Percentiles rank a stretch among this genome's conserved stretches.
These are phyloP conservation scores for Chelonoidis abingdonii DNA, from an alignment of 2,113 vertebrate species.

Conservation along the genomic window DNA sequence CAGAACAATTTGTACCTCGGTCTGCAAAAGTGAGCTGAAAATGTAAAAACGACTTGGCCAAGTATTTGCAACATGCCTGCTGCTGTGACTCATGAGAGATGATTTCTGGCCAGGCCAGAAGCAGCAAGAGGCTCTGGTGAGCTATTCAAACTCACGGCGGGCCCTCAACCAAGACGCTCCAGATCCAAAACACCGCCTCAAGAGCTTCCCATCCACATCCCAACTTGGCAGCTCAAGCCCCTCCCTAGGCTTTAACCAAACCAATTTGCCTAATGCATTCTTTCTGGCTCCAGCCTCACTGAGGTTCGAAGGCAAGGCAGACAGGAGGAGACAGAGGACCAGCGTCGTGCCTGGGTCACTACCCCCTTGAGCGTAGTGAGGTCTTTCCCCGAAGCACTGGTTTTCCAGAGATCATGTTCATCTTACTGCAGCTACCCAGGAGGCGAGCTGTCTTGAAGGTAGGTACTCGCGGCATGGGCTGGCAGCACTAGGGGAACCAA, in stretches of 20 bases:
- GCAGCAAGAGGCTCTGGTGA: background rate
- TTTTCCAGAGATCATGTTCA: background rate
- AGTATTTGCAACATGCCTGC: background rate
- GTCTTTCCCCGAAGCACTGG: background rate
- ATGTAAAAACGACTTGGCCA: background rate
- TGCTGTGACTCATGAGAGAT: background rate
- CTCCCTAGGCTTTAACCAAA: background rate
- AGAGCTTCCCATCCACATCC: background rate
- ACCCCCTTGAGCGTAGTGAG: rapidly evolving
- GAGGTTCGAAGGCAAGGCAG: rapidly evolving
- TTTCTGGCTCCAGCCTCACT: background rate
- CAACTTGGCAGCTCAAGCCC: background rate
- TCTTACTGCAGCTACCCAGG: background rate
- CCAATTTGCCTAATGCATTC: background rate
- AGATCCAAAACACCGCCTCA: background rate
- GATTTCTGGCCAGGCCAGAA: background rate
- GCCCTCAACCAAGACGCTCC: background rate
- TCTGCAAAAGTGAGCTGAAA: background rate
- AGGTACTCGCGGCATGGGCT: rapidly evolving
- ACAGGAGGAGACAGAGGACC: background rate
- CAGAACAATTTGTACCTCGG: background rate
- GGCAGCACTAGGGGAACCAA: rapidly evolving
- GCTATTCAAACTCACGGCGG: background rate
- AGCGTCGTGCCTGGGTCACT: background rate
- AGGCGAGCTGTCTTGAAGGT: rapidly evolving